Percentiles rank a stretch among this genome's conserved stretches.
phyloP scores from a whole-genome alignment of 2,888 invertebrate genomes.

The Trachelus stipa region DNA sequence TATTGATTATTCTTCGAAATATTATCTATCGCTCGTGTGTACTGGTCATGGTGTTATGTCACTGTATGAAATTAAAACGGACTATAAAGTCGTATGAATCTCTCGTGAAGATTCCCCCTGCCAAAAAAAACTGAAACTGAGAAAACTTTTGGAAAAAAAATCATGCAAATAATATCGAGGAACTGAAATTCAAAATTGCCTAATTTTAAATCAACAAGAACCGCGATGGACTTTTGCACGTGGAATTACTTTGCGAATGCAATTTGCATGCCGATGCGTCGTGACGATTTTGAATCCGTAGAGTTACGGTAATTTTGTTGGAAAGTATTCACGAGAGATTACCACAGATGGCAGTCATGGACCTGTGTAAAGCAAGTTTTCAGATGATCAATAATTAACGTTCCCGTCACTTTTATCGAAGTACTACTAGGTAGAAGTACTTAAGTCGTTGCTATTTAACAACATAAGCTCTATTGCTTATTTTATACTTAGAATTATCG shows the following conservation, averaged over 20 bases:
- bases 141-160: background rate
- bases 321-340: background rate
- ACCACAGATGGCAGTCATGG: background rate
- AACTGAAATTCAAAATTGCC: background rate
- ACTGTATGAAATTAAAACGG: background rate
- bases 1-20: background rate
- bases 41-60: background rate
- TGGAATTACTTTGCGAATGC: background rate
- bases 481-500: slow-evolving; percentile 65
- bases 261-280: background rate
- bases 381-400: slow-evolving; percentile 13
- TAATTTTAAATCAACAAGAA: background rate
- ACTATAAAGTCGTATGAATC: background rate
- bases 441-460: slow-evolving; percentile 63
- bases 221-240: background rate
- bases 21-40: background rate
- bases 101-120: background rate
- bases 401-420: slow-evolving; percentile 51
- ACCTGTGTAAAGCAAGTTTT: background rate
- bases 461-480: slow-evolving; percentile 64
- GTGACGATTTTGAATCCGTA: background rate
- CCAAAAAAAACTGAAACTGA: background rate
- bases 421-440: slow-evolving; percentile 52
- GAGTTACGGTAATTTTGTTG: background rate
- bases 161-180: background rate